Evolutionary conservation across 2,888 invertebrate species (phyloP), one percentile per base, ranked within the genome.

Genomic region (Synanthedon formicaeformis): DNA sequence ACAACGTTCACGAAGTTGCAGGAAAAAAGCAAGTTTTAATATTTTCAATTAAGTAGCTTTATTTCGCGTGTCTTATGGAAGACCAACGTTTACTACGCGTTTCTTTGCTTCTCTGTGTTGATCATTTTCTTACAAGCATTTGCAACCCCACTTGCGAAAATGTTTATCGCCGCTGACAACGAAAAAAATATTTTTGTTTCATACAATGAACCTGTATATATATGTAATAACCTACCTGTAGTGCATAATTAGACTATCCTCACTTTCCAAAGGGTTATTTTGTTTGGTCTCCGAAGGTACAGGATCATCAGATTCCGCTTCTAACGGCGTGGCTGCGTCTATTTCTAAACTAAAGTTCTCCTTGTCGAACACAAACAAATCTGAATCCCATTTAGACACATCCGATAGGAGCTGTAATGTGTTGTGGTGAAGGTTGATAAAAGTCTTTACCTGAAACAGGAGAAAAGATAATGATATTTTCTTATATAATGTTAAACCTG

Each of bases 311-410:
- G 85, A 85, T 57, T 89, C 89, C 0, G 88, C 87, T 56, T 89
- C 89, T 6, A 81, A 59, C 0, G 89, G 80, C 2, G 78, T 75
- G 0, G 74, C 67, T 0, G 75, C 72, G 52, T 88, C 88, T 53
- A 81, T 73, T 53, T 90, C 90, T 40, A 91, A 75, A 41, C 81
- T 73, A 62, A 90, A 90, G 53, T 82, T 81, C 52, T 90, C 89
- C 52, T 88, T 81, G 66, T 91, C 90, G 62, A 91, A 90, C 4
- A 87, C 75, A 52, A 89, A 82, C 23, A 86, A 76, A 2, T 85
- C 81, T 5, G 89, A 88, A 27, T 90, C 90, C 85, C 89, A 90
- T 66, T 86, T 89, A 4, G 88, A 84, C 4, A 91, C 84, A 54
- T 89, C 89, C 6, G 88, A 81, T 51, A 91, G 70, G 4, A 91